phyloP scores from a whole-genome alignment of 2,797 vertebrate species.

The Sebastes dallii region DNA sequence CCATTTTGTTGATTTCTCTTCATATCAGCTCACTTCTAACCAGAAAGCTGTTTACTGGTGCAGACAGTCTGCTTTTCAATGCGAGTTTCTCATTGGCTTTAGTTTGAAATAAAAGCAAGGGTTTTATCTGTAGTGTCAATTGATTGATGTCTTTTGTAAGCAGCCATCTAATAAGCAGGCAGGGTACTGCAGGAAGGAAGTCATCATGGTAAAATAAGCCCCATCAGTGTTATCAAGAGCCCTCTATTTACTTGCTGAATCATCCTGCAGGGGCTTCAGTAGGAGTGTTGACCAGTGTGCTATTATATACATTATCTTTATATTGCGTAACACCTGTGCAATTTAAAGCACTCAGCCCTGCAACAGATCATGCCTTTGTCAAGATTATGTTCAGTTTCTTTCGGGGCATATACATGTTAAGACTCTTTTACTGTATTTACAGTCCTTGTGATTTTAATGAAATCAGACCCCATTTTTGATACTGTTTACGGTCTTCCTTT shows the following conservation, averaged over 20 bases:
- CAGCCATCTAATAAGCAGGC: not conserved
- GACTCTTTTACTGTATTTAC: not conserved
- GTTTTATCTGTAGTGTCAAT: not conserved
- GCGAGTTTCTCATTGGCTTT: not conserved
- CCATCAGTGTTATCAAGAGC: constrained; percentile 13
- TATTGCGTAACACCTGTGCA: not conserved
- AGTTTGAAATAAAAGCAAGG: not conserved
- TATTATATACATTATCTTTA: not conserved
- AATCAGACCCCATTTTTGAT: not conserved
- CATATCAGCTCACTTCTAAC: not conserved
- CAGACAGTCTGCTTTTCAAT: not conserved
- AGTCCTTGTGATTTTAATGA: not conserved
- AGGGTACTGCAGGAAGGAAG: constrained; percentile 1
- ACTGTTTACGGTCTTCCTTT: not conserved
- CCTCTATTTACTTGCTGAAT: constrained; percentile 24
- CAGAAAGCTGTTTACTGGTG: not conserved
- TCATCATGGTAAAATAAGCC: constrained; percentile 11
- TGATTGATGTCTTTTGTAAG: constrained; percentile 16
- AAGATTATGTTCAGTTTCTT: not conserved
- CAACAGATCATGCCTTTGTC: not conserved
- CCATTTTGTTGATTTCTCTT: constrained; percentile 1
- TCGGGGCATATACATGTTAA: no score
- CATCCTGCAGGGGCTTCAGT: constrained; percentile 13
- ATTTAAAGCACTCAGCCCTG: not conserved
- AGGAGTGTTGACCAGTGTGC: constrained; percentile 9